Percentiles rank a stretch among this genome's conserved stretches.
phyloP scores from a whole-genome alignment of 2,113 vertebrate species.

The Oreochromis aureus region DNA sequence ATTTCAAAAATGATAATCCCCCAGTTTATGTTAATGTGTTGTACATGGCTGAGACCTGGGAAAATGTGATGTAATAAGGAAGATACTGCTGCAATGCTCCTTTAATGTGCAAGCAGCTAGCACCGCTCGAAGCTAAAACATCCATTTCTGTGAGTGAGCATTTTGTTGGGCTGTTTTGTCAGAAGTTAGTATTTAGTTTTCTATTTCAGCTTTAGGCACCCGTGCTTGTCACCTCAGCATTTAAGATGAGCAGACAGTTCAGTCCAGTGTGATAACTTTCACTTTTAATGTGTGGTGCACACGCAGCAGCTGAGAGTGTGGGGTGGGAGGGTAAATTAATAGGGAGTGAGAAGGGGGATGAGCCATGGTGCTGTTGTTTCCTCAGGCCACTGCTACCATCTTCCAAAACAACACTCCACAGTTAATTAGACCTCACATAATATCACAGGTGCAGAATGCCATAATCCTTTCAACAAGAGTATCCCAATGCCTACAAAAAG shows the following conservation, averaged over 20 bases:
- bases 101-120: not conserved
- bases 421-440: constrained; percentile 2
- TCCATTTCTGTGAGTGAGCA: not conserved
- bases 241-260: not conserved
- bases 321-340: not conserved
- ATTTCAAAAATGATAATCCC: not conserved
- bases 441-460: not conserved
- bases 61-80: not conserved
- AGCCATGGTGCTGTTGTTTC: not conserved
- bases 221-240: not conserved
- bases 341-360: not conserved
- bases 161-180: not conserved
- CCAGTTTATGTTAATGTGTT: not conserved
- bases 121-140: not conserved
- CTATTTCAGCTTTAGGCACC: not conserved
- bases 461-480: not conserved
- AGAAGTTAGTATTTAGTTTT: not conserved
- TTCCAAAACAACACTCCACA: not conserved
- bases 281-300: not conserved
- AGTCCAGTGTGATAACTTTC: not conserved
- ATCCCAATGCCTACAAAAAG: not conserved
- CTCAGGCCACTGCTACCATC: not conserved
- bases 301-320: not conserved
- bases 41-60: not conserved
- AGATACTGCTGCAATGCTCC: not conserved